Percentiles rank a stretch among this genome's conserved stretches.
These are phyloP conservation scores for Drosophila nigrodunni DNA, from an alignment of 1,140 invertebrate species.

Conservation along the genomic window DNA sequence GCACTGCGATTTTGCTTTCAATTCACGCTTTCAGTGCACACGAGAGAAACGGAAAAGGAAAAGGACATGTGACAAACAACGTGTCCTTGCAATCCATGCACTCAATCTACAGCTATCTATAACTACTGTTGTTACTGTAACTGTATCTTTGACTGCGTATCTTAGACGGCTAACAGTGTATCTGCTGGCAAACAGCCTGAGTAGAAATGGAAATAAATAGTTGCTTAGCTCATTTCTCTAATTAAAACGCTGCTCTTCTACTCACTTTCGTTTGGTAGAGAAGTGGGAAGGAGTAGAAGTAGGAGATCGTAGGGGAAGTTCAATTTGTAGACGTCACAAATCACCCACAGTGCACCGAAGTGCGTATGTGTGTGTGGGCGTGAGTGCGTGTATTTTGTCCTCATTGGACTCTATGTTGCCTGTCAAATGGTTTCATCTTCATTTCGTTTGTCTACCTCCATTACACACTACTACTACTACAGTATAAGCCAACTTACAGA, in stretches of 20 bases:
- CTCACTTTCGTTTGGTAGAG: conserved; percentile 3
- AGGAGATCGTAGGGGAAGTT: neutral
- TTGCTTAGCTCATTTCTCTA: conserved; percentile 79
- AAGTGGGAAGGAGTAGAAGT: too few relatives aligned
- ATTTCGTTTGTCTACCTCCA: conserved; percentile 55
- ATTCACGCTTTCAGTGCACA: conserved; percentile 31
- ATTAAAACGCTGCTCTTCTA: conserved; percentile 75
- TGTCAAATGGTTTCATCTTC: conserved; percentile 76
- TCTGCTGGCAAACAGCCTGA: conserved; percentile 29
- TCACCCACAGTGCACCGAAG: conserved; percentile 26
- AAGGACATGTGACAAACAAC: conserved; percentile 4
- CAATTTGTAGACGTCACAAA: conserved; percentile 60
- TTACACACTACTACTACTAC: too few relatives aligned
- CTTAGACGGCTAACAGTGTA: conserved; percentile 16
- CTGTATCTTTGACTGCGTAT: conserved; percentile 11
- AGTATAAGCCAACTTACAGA: conserved; percentile 2
- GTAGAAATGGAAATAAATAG: conserved; percentile 78
- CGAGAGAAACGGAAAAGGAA: neutral
- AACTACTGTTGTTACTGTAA: conserved; percentile 7
- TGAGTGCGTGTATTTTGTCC: neutral
- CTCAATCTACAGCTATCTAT: neutral
- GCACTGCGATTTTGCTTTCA: conserved; percentile 69
- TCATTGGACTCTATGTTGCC: conserved; percentile 40
- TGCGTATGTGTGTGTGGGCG: too few relatives aligned
- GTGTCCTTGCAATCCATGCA: conserved; percentile 21